Percentiles rank a stretch among this genome's conserved stretches.
Evolutionary conservation across 2,113 vertebrate genomes (phyloP).

Genomic region (Neomonachus schauinslandi): DNA sequence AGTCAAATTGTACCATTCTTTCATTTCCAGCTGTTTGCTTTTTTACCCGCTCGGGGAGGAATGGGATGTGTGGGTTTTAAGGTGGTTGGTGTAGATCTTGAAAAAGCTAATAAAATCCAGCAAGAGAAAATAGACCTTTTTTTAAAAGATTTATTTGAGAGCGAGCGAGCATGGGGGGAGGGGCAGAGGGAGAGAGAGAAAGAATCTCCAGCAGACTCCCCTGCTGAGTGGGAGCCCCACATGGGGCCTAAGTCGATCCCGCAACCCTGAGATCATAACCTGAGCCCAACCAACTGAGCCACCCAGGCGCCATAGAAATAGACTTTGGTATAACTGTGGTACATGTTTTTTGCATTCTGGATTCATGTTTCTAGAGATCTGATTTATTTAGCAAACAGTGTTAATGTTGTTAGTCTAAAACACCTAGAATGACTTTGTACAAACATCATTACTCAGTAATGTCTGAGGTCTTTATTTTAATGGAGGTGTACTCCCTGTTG

Average conservation of each 20-base stretch:
- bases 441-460: not conserved
- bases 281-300: too few relatives aligned
- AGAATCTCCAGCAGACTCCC: too few relatives aligned
- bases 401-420: not conserved
- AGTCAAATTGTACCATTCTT: not conserved
- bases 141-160: too few relatives aligned
- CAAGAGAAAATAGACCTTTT: not conserved
- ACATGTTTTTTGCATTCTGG: not conserved
- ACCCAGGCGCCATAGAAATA: not conserved
- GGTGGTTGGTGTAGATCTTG: not conserved
- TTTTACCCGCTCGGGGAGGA: not conserved
- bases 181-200: too few relatives aligned
- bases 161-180: too few relatives aligned
- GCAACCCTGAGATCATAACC: too few relatives aligned
- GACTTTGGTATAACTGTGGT: not conserved
- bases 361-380: constrained; percentile 17
- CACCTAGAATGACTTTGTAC: not conserved
- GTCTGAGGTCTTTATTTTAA: not conserved
- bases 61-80: not conserved
- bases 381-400: constrained; percentile 1
- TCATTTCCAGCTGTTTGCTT: not conserved
- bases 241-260: too few relatives aligned
- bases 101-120: not conserved
- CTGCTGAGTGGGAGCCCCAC: too few relatives aligned
- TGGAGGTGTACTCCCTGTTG: not conserved